Percentiles rank a stretch among this genome's conserved stretches.
Evolutionary conservation across 1,140 invertebrate genomes (phyloP).

Genomic region (Heliconius congener): DNA sequence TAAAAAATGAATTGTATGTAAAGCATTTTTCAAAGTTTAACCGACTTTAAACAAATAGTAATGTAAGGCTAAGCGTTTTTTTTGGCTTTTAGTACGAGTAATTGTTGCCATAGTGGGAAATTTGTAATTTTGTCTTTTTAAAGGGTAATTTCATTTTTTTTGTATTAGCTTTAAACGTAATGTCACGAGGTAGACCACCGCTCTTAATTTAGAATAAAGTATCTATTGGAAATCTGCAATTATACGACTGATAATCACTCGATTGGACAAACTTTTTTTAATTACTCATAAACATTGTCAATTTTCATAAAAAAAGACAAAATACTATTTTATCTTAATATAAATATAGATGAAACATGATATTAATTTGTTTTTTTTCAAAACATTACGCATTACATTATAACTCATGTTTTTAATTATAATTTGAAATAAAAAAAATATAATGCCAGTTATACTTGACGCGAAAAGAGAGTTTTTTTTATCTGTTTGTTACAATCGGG

Average conservation of each 20-base stretch:
- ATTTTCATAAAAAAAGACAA: neutral
- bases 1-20: slow-evolving; percentile 57
- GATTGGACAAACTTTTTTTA: slow-evolving; percentile 28
- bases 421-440: neutral
- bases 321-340: neutral
- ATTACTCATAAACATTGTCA: neutral
- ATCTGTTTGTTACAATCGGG: slow-evolving; percentile 37
- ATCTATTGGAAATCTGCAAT: slow-evolving; percentile 7
- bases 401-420: too few relatives aligned
- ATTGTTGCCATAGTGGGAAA: slow-evolving; percentile 73
- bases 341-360: neutral
- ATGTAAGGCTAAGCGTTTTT: slow-evolving; percentile 57
- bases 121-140: slow-evolving; percentile 54
- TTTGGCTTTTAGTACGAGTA: slow-evolving; percentile 58
- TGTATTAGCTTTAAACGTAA: slow-evolving; percentile 66
- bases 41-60: slow-evolving; percentile 41
- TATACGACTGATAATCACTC: slow-evolving; percentile 14
- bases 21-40: slow-evolving; percentile 55
- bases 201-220: slow-evolving; percentile 57
- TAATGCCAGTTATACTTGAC: slow-evolving; percentile 23
- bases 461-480: slow-evolving; percentile 28
- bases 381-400: too few relatives aligned
- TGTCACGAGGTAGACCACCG: slow-evolving; percentile 76
- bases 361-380: neutral
- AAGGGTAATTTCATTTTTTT: slow-evolving; percentile 39